These are phyloP conservation scores for Macquaria ambigua DNA, from an alignment of 2,113 vertebrate species.

Conservation along the genomic window DNA sequence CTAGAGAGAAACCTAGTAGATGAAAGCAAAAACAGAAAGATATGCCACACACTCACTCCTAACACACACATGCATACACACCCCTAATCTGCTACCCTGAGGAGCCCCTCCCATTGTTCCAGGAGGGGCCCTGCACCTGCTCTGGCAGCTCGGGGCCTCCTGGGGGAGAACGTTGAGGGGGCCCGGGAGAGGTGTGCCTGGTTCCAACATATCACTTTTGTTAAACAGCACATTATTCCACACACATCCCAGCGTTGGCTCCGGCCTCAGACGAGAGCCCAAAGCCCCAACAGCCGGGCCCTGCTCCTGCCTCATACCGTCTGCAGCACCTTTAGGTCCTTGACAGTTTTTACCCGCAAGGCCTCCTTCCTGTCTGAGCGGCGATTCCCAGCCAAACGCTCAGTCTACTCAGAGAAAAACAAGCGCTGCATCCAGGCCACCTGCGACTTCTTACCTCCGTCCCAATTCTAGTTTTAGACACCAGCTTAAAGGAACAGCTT, in stretches of 20 bases:
- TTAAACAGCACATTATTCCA: conserved; percentile 21
- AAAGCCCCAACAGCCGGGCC: not conserved
- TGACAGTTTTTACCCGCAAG: conserved; percentile 32
- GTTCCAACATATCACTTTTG: conserved; percentile 42
- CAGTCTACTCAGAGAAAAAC: conserved; percentile 16
- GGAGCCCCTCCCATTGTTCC: conserved; percentile 55
- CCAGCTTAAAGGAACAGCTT: not conserved
- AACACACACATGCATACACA: conserved; percentile 37
- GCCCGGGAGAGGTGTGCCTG: conserved; percentile 38
- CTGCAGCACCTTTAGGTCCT: conserved; percentile 18
- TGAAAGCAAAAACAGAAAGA: conserved; percentile 28
- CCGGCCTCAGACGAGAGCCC: conserved; percentile 2
- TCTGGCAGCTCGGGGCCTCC: conserved; percentile 49
- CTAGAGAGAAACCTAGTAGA: conserved; percentile 7
- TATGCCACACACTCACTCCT: conserved; percentile 25
- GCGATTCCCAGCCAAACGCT: conserved; percentile 7
- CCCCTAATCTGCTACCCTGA: conserved; percentile 58
- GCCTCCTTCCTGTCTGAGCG: conserved; percentile 24
- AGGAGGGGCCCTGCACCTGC: conserved; percentile 75
- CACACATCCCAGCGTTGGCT: conserved; percentile 8
- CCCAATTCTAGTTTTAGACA: not conserved
- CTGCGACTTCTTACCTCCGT: conserved; percentile 14
- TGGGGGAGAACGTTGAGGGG: conserved; percentile 16
- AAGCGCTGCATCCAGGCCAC: conserved; percentile 24
- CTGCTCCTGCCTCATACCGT: not conserved